Conservation (phyloP, 1,140 invertebrate genomes). For the Plodia interpunctella region DNA sequence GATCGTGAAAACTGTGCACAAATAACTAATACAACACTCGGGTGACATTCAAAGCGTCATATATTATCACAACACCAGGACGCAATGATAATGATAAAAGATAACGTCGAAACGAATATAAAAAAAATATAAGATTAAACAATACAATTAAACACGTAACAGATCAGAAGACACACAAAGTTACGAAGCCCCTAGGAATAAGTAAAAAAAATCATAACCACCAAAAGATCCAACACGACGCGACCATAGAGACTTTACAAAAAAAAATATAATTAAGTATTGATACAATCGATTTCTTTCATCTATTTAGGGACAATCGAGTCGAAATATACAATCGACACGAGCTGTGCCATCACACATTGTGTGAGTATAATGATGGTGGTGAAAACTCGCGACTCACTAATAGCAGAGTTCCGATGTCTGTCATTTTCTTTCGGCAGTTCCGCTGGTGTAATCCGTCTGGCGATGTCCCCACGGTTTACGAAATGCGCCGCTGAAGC, state of each 20-base stretch:
- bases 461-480: constrained; percentile 1
- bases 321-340: background rate
- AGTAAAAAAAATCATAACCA: too few species aligned
- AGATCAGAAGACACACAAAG: too few species aligned
- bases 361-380: background rate
- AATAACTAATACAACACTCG: background rate
- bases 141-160: too few species aligned
- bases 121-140: background rate
- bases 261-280: too few species aligned
- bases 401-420: constrained; percentile 17
- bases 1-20: too few species aligned
- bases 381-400: constrained; percentile 3
- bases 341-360: background rate
- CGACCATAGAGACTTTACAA: too few species aligned
- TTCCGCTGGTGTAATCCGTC: constrained; percentile 25
- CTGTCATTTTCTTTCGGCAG: constrained; percentile 26
- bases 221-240: too few species aligned
- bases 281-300: background rate
- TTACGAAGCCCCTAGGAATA: too few species aligned
- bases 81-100: background rate
- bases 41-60: background rate
- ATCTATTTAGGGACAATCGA: background rate
- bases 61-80: background rate
- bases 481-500: constrained; percentile 9
- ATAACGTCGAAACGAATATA: background rate